Percentiles rank a stretch among this genome's conserved stretches.
phyloP scores from a whole-genome alignment of 1,140 invertebrate genomes.

The Leptopilina boulardi region DNA sequence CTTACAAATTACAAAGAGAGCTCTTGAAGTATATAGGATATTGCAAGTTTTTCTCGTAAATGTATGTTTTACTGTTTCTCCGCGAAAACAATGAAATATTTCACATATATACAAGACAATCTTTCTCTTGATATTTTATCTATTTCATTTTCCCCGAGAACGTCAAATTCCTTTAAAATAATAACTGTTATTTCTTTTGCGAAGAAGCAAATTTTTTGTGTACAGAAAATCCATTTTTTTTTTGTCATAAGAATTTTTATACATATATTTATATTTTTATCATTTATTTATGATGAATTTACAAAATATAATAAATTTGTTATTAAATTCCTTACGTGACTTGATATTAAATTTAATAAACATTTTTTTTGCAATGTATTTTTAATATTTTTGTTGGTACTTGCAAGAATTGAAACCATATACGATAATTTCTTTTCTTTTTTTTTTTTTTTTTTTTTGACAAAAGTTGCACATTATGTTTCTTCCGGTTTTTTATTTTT shows the following conservation, averaged over 20 bases:
- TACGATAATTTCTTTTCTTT: not conserved
- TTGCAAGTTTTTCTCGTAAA: not conserved
- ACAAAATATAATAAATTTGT: no score
- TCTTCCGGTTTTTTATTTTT: constrained; percentile 22
- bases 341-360: no score
- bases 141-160: no score
- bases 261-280: no score
- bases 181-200: no score
- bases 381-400: not conserved
- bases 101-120: not conserved
- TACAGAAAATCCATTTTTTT: no score
- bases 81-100: not conserved
- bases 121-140: not conserved
- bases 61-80: not conserved
- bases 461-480: constrained; percentile 16
- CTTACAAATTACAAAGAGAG: constrained; percentile 20
- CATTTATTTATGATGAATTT: no score
- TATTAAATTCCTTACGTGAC: no score
- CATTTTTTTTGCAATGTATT: no score
- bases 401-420: not conserved
- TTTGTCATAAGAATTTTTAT: no score
- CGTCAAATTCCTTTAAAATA: no score
- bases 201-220: no score
- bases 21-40: not conserved
- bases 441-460: not conserved